Base-by-base conservation (phyloP, 1,140 invertebrate genomes). In the Bilobella aurantiaca region DNA sequence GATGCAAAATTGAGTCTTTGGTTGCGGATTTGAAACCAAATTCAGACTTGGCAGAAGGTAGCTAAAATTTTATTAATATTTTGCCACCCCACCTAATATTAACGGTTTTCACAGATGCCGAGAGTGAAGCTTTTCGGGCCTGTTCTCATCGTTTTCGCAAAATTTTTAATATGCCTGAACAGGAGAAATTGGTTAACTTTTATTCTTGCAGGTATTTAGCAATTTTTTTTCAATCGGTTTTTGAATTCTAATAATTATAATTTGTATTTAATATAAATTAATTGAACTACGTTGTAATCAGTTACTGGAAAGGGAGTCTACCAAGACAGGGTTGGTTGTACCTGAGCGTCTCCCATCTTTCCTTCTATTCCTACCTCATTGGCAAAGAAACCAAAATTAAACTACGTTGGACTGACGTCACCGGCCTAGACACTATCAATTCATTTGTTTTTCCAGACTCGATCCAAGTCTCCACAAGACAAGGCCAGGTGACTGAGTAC, bases 271-370 rank as follows among this genome's bases (percentile, higher is more conserved):
- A 64, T 30, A 46, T 58, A 28, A 56, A 53, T 70, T 65, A 67
- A 65, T 61, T 71, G 74, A 58, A 82, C 78, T 83, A 74, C 82
- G 81, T n/a, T 72, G 80, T 78, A 76, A 85, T 77, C 76, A 96
- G 93, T 75, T 96, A 93, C 76, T 93, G 91, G 87, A 94, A 93
- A 79, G 87, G 89, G 28, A 87, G 87, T 76, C 80, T 98, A 66
- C 95, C 95, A 2, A 80, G 89, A 46, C 94, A 96, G 82, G 96
- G 96, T 42, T 95, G 93, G 87, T 80, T 98, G 73, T 99, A 98
- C 77, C 83, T 98, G 18, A 96, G 93, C 58, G 85, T 98, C 53
- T 93, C 95, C 75, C 91, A 96, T 77, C 82, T 96, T 74, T 96
- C 92, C 75, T 99, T 98, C 79, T 91, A 98, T 78, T 91, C 93